These are phyloP conservation scores for Oxytorus armatus DNA, from an alignment of 2,888 invertebrate species.

Conservation along the genomic window DNA sequence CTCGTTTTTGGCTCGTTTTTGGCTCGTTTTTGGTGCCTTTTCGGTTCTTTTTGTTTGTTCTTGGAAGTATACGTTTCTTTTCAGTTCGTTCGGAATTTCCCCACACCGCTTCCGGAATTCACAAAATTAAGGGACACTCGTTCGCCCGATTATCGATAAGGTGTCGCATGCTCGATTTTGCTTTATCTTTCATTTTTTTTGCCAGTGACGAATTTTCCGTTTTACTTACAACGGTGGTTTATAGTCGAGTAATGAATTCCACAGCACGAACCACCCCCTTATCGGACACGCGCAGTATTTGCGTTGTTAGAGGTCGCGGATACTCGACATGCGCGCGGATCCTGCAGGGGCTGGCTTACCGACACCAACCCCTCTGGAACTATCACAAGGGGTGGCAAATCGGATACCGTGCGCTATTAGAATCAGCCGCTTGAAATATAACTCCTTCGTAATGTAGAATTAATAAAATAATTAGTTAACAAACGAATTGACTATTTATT, in stretches of 20 bases:
- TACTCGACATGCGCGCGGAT: conserved; percentile 70
- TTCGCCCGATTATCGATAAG: conserved; percentile 35
- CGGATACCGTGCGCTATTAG: background rate
- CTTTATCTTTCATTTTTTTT: background rate
- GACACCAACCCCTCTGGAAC: conserved; percentile 57
- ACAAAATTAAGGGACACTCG: conserved; percentile 31
- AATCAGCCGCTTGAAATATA: background rate
- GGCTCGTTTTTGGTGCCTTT: too few species aligned
- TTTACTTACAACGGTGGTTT: conserved; percentile 34
- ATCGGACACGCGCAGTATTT: conserved; percentile 78
- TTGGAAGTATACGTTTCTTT: too few species aligned
- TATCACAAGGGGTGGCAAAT: conserved; percentile 8
- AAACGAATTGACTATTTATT: background rate
- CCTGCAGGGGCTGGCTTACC: conserved; percentile 73
- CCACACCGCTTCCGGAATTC: too few species aligned
- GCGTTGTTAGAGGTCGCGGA: conserved; percentile 39
- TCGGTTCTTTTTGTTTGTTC: too few species aligned
- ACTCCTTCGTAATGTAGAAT: background rate
- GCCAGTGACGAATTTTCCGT: conserved; percentile 74
- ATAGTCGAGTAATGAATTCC: conserved; percentile 79
- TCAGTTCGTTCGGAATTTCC: too few species aligned
- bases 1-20: too few species aligned
- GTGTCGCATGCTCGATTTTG: conserved; percentile 37
- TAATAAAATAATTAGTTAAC: background rate
- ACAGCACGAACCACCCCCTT: conserved; percentile 76